Conservation (phyloP, 2,888 invertebrate genomes). For the Melanchra persicariae region DNA sequence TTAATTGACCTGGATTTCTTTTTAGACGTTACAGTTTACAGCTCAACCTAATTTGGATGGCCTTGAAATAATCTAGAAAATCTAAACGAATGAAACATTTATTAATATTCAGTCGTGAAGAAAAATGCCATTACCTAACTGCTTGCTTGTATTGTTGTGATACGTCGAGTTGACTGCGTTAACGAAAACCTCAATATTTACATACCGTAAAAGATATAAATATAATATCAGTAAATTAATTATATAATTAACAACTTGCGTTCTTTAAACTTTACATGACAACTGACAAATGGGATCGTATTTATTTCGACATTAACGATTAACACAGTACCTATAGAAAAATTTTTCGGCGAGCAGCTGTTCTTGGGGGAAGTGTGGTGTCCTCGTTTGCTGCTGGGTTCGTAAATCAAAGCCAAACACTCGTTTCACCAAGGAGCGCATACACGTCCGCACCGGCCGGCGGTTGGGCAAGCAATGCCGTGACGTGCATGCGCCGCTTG, state of each 20-base stretch:
- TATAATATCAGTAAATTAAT: background rate
- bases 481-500: no score
- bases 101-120: background rate
- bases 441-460: no score
- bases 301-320: conserved; percentile 14
- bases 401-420: no score
- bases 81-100: conserved; percentile 3
- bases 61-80: conserved; percentile 27
- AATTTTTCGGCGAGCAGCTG: conserved; percentile 22
- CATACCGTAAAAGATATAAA: conserved; percentile 8
- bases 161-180: background rate
- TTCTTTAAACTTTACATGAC: background rate
- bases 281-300: background rate
- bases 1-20: background rate
- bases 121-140: conserved; percentile 1
- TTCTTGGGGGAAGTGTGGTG: conserved; percentile 43
- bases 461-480: no score
- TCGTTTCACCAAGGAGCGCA: no score
- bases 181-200: conserved; percentile 15
- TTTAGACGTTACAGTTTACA: background rate
- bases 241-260: background rate
- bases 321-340: conserved; percentile 2
- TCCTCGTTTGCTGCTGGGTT: no score
- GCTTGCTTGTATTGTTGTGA: background rate
- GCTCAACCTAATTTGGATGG: background rate